Evolutionary conservation across 2,888 invertebrate genomes (phyloP), one percentile per base, ranked within the genome.

Genomic region (Cacoxenus indagator): DNA sequence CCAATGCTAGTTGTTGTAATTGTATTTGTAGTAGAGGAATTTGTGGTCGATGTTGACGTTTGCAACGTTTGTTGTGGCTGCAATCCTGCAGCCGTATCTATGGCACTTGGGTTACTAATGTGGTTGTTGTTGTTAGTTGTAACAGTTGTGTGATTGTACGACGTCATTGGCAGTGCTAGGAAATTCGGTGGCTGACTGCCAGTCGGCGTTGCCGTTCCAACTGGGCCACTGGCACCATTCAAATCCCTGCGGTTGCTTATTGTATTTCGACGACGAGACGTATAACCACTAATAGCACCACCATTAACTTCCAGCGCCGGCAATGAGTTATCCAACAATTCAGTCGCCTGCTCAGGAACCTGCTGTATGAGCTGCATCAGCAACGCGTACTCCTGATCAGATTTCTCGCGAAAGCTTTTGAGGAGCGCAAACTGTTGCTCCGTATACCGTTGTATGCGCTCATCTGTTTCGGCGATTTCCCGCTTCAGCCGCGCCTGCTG

Each of bases 391-490:
- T 95, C 94, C 79, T 90, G 91, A 81, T 93, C 92, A 73, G 93
- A 92, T 83, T 90, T 91, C 86, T 93, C 93, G 82, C 91, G 91
- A 86, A 92, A 92, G 74, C 91, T 91, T 84, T 95, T 94, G 78
- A 95, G 90, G 76, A 92, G 90, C 70, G 92, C 91, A 89, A 93
- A 94, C 84, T 94, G 93, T 83, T 92, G 92, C 79, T 93, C 93
- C 73, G 92, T 92, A 88, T 91, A 95, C 70, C 91, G 91, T 81
- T 93, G 91, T 70, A 96, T 93, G 75, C 92, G 91, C 78, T 94
- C 93, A 82, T 95, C 95, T 59, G 94, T 91, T 1, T 91, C 90
- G 57, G 91, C 90, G 65, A 93, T 91, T 87, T 95, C 93, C 59
- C 91, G 90, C 83, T 93, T 91, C 65, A 95, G 88, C 61, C 91